A percentile compares a stretch with the other conserved stretches of the same genome.
phyloP scores from a whole-genome alignment of 2,797 vertebrate species.

The Anolis apletophallus region DNA sequence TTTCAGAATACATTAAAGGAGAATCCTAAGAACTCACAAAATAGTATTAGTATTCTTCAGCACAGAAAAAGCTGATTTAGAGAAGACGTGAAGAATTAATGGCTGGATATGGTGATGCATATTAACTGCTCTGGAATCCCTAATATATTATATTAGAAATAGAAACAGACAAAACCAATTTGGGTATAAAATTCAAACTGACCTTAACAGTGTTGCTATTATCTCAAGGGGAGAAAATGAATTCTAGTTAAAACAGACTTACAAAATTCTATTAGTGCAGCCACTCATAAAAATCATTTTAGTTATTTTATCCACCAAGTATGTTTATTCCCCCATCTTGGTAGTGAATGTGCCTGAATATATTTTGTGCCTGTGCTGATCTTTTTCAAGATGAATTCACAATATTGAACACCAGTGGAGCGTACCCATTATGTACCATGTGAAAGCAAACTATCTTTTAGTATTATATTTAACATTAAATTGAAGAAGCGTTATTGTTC shows the following conservation, averaged over 20 bases:
- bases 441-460: not conserved
- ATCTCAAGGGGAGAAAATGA: conserved; percentile 19
- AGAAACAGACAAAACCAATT: not conserved
- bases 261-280: conserved; percentile 45
- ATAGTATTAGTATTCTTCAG: conserved; percentile 70
- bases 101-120: conserved; percentile 63
- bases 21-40: conserved; percentile 59
- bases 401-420: conserved; percentile 14
- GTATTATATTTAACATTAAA: not conserved
- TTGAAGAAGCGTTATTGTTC: not conserved
- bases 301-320: conserved; percentile 33
- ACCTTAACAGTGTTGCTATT: not conserved
- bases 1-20: conserved; percentile 62
- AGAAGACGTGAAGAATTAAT: conserved; percentile 70
- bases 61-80: conserved; percentile 67
- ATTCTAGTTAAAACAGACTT: conserved; percentile 39
- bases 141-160: conserved; percentile 34
- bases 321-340: conserved; percentile 23
- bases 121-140: conserved; percentile 61
- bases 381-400: conserved; percentile 50
- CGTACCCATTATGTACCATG: conserved; percentile 5
- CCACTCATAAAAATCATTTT: conserved; percentile 15
- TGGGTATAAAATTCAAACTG: conserved; percentile 45
- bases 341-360: conserved; percentile 42
- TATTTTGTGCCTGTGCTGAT: conserved; percentile 33